phyloP scores from a whole-genome alignment of 2,888 invertebrate species.

The Rhaphigaster nebulosa region DNA sequence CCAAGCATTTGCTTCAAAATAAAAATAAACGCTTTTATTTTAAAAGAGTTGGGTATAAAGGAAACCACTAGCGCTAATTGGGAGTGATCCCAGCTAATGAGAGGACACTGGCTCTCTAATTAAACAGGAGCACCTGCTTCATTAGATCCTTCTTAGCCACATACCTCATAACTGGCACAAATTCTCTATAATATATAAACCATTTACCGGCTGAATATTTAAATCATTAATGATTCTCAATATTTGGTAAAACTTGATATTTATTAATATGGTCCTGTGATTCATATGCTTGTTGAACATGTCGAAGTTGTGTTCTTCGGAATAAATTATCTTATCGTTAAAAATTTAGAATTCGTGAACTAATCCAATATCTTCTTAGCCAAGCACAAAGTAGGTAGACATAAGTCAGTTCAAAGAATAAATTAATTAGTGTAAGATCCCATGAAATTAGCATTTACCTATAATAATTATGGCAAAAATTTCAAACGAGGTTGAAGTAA shows the following conservation, averaged over 20 bases:
- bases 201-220: background rate
- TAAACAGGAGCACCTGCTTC: slow-evolving; percentile 20
- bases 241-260: background rate
- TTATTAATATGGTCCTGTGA: background rate
- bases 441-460: no score
- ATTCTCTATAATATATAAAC: background rate
- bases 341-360: background rate
- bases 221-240: background rate
- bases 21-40: slow-evolving; percentile 3
- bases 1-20: background rate
- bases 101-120: slow-evolving; percentile 1
- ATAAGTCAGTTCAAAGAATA: no score
- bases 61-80: background rate
- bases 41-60: background rate
- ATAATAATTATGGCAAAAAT: no score
- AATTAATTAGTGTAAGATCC: no score
- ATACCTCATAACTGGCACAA: background rate
- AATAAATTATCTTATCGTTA: background rate
- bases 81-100: slow-evolving; percentile 1
- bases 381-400: no score
- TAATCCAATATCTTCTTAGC: no score
- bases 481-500: no score
- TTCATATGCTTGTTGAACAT: background rate
- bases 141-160: slow-evolving; percentile 8
- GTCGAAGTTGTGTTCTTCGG: background rate